These are phyloP conservation scores for Schizotus pectinicornis DNA, from an alignment of 2,888 invertebrate genomes.

Conservation along the genomic window DNA sequence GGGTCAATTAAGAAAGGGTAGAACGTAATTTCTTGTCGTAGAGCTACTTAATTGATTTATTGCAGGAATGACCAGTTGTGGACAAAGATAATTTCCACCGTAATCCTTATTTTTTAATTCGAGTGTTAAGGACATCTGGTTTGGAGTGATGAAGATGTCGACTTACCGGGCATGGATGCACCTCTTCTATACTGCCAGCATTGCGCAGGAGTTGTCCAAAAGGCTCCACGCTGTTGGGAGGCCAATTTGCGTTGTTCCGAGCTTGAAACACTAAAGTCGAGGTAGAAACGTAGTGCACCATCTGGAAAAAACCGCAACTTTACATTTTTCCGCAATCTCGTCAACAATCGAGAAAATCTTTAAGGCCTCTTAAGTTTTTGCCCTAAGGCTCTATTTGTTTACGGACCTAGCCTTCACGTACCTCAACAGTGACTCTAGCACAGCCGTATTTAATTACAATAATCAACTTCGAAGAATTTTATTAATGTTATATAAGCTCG, in stretches of 20 bases:
- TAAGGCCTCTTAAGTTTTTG: neutral
- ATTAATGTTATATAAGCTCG: too few species aligned
- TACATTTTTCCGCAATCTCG: neutral
- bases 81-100: too few species aligned
- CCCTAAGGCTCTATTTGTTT: slow-evolving; percentile 6
- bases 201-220: slow-evolving; percentile 87
- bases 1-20: too few species aligned
- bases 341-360: neutral
- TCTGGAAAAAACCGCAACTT: slow-evolving; percentile 65
- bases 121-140: too few species aligned
- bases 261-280: slow-evolving; percentile 89
- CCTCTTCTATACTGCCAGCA: slow-evolving; percentile 94
- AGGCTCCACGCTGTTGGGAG: slow-evolving; percentile 64
- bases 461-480: too few species aligned
- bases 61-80: too few species aligned
- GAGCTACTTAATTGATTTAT: too few species aligned
- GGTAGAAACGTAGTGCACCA: slow-evolving; percentile 96
- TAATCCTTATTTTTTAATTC: too few species aligned
- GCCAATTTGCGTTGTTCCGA: slow-evolving; percentile 61
- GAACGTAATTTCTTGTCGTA: too few species aligned
- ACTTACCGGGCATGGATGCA: slow-evolving; percentile 93
- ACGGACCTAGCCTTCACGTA: slow-evolving; percentile 5
- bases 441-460: neutral
- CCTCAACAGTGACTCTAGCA: neutral
- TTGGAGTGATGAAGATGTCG: too few species aligned